Percentiles rank a stretch among this genome's conserved stretches.
phyloP scores from a whole-genome alignment of 2,113 vertebrate species.

The Paradoxurus hermaphroditus region DNA sequence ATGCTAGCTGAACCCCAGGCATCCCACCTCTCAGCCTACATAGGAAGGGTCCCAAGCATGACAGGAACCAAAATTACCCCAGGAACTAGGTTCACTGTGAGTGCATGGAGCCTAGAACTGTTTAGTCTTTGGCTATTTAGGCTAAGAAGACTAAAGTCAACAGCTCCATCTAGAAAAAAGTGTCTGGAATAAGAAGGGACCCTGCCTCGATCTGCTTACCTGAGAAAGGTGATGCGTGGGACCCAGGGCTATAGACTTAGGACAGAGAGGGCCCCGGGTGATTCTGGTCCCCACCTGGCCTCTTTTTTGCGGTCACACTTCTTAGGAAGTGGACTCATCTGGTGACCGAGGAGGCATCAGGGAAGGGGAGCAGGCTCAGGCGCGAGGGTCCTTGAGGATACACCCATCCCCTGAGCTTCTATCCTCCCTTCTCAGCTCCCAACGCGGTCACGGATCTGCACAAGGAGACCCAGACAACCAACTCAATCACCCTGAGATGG shows the following conservation, averaged over 20 bases:
- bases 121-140: background rate
- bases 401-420: background rate
- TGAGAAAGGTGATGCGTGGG: background rate
- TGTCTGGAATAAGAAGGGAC: background rate
- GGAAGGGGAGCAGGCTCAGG: background rate
- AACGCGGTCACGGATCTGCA: background rate
- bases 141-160: background rate
- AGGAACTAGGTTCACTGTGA: background rate
- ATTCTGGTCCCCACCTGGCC: too few relatives aligned
- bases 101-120: too few relatives aligned
- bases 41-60: accelerated
- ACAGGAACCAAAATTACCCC: background rate
- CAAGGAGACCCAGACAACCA: background rate
- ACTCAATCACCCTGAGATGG: slow-evolving; percentile 32
- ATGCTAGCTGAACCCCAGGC: background rate
- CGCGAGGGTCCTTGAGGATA: too few relatives aligned
- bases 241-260: background rate
- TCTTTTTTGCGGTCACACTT: background rate
- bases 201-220: background rate
- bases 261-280: accelerated
- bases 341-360: accelerated
- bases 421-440: slow-evolving; percentile 36
- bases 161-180: background rate
- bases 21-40: background rate
- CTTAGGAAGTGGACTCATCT: background rate